A percentile compares a stretch with the other conserved stretches of the same genome.
phyloP scores from a whole-genome alignment of 1,140 invertebrate genomes.

The Sitobion miscanthi region DNA sequence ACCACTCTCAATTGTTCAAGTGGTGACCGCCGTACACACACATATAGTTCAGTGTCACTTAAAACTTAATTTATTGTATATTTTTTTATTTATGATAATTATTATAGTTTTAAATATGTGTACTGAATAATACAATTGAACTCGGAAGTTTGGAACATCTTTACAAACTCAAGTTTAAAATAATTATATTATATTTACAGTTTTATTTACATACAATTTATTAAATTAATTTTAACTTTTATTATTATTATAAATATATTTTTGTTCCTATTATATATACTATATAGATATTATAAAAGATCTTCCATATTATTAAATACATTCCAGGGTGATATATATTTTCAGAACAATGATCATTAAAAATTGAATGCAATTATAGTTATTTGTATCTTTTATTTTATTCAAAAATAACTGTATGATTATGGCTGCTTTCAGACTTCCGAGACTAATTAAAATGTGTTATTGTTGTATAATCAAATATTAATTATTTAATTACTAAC shows the following conservation, averaged over 20 bases:
- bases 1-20: neutral
- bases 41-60: neutral
- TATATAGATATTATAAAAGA: neutral
- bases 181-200: neutral
- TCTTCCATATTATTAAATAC: neutral
- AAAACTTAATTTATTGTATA: neutral
- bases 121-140: neutral
- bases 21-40: neutral
- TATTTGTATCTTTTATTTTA: slow-evolving; percentile 11
- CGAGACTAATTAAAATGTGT: neutral
- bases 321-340: neutral
- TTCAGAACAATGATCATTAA: neutral
- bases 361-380: neutral
- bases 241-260: neutral
- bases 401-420: neutral
- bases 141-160: slow-evolving; percentile 9
- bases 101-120: neutral
- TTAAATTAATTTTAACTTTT: neutral
- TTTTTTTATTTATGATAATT: neutral
- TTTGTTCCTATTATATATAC: neutral
- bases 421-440: neutral
- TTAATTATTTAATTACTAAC: neutral
- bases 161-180: neutral
- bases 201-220: neutral
- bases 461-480: neutral